These are phyloP conservation scores for Malurus leucopterus DNA, from an alignment of 2,797 vertebrate genomes.

Conservation along the genomic window DNA sequence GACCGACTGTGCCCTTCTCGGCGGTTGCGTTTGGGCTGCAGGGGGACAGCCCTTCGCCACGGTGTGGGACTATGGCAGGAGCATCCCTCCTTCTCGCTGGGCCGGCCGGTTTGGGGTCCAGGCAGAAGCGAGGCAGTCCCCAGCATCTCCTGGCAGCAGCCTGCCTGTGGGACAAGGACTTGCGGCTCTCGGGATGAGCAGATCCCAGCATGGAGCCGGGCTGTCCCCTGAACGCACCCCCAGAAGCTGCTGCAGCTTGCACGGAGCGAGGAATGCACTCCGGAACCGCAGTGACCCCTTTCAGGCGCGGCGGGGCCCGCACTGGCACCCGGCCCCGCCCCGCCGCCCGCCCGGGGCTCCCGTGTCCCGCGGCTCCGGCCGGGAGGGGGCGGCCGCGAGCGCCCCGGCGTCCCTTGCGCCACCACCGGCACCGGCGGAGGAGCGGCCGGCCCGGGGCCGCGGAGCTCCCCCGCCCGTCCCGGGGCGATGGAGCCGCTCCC, in stretches of 20 bases:
- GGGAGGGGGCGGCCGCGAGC: background rate
- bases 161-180: rapidly evolving
- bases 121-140: background rate
- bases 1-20: background rate
- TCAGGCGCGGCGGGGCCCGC: background rate
- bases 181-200: background rate
- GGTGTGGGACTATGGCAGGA: rapidly evolving
- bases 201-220: background rate
- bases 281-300: rapidly evolving
- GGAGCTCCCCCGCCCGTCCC: rapidly evolving
- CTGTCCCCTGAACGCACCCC: rapidly evolving
- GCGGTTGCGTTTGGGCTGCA: background rate
- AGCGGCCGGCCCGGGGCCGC: background rate
- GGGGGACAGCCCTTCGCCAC: rapidly evolving
- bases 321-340: rapidly evolving
- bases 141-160: background rate
- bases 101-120: background rate
- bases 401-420: slow-evolving; percentile 19
- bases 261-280: background rate
- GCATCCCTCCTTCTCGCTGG: background rate
- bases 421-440: background rate
- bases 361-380: background rate
- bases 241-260: background rate
- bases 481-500: background rate
- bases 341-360: no score